Base-by-base conservation (phyloP, 2,888 invertebrate genomes). In the Stratiomys singularior region DNA sequence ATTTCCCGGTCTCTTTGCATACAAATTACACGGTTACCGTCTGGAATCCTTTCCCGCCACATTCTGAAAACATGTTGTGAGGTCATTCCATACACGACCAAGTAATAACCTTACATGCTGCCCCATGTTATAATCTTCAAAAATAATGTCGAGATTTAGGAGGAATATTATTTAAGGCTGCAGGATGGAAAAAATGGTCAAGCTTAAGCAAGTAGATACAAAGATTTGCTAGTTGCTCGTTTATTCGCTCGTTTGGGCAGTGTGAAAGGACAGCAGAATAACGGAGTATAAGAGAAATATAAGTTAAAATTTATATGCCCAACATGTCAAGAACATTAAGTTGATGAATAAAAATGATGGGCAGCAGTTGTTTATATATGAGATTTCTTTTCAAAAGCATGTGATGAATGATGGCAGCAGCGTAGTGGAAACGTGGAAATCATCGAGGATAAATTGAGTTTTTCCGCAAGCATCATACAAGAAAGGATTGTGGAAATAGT, bases 331-430 rank as follows among this genome's bases (percentile, higher is more conserved):
- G 18, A 60, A 25, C 60, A 60, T 60, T 60, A 23, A 60, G 25
- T 60, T 60, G 60, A 60, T 60, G 60, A 25, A 60, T 60, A 1
- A 60, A 60, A 60, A 60, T 60, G 60, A 60, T 60, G 18, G 52
- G 25, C 60, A n/a, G 21, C 23, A 18, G 1, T 25, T 60, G 1
- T 60, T 60, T 60, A 18, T 1, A 25, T 60, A 23, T 25, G 18
- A 60, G 60, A 52, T n/a, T 13, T 9, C 9, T 37, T 37, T 52
- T 4, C 7, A 52, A 52, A 18, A 52, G 52, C n/a, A 9, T 37
- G 3, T 52, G 52, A 52, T 52, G 52, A 52, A 52, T 52, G 4
- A 13, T 5, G 7, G 15, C 15, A 15, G 52, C 15, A 52, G 52
- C 3, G 18, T 52, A 18, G 52, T 18, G 52, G 15, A 18, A 37